Evolutionary conservation across 2,113 vertebrate genomes (phyloP).

Genomic region (Sula dactylatra): DNA sequence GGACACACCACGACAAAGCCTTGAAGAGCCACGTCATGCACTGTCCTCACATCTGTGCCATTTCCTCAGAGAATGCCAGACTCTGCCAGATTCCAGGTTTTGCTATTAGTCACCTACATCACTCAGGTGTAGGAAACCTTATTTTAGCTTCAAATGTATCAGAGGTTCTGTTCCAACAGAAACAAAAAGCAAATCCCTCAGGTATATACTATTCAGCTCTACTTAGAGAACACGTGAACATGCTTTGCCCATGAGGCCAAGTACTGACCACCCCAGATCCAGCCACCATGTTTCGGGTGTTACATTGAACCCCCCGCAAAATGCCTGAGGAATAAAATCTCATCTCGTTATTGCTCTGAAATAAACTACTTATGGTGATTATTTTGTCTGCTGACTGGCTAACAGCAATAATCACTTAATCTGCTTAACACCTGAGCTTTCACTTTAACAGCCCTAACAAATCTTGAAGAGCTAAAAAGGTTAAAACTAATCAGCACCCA

Average conservation of each 20-base stretch:
- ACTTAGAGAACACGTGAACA: not conserved
- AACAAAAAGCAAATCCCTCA: not conserved
- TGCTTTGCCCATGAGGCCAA: slow-evolving; percentile 1
- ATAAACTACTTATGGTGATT: slow-evolving; percentile 77
- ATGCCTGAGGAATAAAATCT: slow-evolving; percentile 38
- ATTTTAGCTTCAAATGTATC: not conserved
- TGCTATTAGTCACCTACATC: not conserved
- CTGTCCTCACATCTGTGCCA: not conserved
- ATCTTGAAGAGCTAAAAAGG: slow-evolving; percentile 62
- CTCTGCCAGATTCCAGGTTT: not conserved
- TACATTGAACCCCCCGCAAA: not conserved
- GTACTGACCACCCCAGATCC: not conserved
- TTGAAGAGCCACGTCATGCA: not conserved
- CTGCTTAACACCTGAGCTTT: slow-evolving; percentile 73
- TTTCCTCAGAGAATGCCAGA: not conserved
- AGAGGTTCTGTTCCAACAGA: not conserved
- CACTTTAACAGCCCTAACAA: slow-evolving; percentile 61
- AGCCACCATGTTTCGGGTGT: not conserved
- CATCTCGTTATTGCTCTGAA: slow-evolving; percentile 60
- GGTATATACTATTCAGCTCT: not conserved
- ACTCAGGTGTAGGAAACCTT: not conserved
- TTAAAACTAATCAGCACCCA: slow-evolving; percentile 56
- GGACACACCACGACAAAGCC: not conserved
- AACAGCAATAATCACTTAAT: slow-evolving; percentile 75
- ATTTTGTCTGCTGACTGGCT: slow-evolving; percentile 79